Conservation (phyloP, 2,797 vertebrate genomes). For the Echeneis naucrates region DNA sequence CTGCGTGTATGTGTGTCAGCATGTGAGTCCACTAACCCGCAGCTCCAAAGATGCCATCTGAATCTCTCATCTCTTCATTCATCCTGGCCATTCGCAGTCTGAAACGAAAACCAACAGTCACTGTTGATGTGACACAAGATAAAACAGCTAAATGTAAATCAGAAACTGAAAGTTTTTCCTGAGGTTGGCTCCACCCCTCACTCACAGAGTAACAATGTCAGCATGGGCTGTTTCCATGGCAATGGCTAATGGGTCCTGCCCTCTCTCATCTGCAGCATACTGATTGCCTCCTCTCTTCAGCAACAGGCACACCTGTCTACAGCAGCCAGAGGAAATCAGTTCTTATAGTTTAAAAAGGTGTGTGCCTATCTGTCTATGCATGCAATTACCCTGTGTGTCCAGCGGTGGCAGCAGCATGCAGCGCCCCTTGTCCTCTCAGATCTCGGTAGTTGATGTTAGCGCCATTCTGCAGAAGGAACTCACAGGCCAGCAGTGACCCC, state of each 20-base stretch:
- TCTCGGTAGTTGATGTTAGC: conserved; percentile 83
- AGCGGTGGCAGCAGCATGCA: conserved; percentile 81
- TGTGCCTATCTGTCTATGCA: background rate
- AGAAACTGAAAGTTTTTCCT: too few species aligned
- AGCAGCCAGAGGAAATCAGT: conserved; percentile 25
- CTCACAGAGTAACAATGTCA: conserved; percentile 87
- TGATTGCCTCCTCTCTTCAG: conserved; percentile 87
- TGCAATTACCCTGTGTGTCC: conserved; percentile 75
- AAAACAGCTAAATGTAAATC: too few species aligned
- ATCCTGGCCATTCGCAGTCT: conserved; percentile 86
- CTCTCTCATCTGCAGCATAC: conserved; percentile 84
- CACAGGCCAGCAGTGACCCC: conserved; percentile 83
- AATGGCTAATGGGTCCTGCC: conserved; percentile 84
- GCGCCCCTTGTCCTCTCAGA: conserved; percentile 79
- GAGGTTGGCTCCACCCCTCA: too few species aligned
- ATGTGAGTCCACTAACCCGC: conserved; percentile 63
- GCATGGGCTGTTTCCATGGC: conserved; percentile 84
- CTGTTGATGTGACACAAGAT: background rate
- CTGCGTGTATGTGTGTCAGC: background rate
- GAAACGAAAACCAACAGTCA: conserved; percentile 10
- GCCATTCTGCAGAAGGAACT: conserved; percentile 84
- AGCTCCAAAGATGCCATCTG: conserved; percentile 81
- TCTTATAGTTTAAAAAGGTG: rapidly evolving
- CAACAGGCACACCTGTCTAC: conserved; percentile 84
- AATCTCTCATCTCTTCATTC: conserved; percentile 89